Evolutionary conservation across 2,888 invertebrate species (phyloP), one percentile per base, ranked within the genome.

Genomic region (Iselma pallidipennis): DNA sequence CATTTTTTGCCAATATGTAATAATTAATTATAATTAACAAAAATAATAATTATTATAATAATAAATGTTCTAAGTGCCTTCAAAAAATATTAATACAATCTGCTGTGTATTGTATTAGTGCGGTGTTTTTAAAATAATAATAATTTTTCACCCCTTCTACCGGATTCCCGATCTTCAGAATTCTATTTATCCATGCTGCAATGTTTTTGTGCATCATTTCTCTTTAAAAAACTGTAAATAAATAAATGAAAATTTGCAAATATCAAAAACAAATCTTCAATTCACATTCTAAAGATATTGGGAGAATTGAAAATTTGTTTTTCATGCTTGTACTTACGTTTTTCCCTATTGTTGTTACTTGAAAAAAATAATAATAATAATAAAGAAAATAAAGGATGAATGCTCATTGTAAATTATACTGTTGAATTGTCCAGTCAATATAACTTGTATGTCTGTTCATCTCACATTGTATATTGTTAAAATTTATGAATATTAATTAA

Each of bases 371-470:
- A 42, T 19, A 1, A 42, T 9, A 9, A 42, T 9, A 42, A 29
- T 29, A 2, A n/a, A n/a, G n/a, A n/a, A n/a, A 73, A 63, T 69
- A 67, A 72, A 62, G 76, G 71, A 74, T 77, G 77, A 76, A 74
- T 78, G 78, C 76, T 81, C 78, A 76, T 72, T 78, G 79, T 79
- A 77, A 74, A 71, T 66, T 70, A 76, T 75, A 76, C 72, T 79
- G 80, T 81, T 81, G 74, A 76, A 77, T 78, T 82, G 80, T 81
- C 81, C 81, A 81, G 81, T 82, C 80, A 81, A 81, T 82, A 82
- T 74, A 76, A 75, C 76, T 75, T 81, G 78, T 79, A 80, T 80
- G 81, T 81, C 78, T 77, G 80, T 81, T 81, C 78, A 81, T 77
- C 81, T 80, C 80, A 80, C 79, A 80, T 74, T 80, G 78, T 79